phyloP scores from a whole-genome alignment of 2,797 vertebrate genomes.

The Fundulus diaphanus region DNA sequence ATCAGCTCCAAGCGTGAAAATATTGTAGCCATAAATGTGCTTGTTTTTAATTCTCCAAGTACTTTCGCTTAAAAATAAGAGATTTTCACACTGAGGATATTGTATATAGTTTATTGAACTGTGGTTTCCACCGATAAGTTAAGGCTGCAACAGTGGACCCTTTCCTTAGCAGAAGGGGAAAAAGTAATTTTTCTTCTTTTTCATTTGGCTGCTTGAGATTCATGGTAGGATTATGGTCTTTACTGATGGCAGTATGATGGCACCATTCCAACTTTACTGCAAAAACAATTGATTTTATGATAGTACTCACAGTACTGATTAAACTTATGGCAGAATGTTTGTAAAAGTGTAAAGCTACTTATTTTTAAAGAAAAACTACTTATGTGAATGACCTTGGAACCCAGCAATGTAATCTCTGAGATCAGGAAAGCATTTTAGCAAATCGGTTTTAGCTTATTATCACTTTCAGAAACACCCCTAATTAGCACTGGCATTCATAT shows the following conservation, averaged over 20 bases:
- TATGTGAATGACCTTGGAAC: slow-evolving; percentile 6
- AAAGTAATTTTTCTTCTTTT: slow-evolving; percentile 4
- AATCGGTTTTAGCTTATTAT: not conserved
- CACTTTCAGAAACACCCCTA: not conserved
- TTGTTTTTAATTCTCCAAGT: slow-evolving; percentile 46
- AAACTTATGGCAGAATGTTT: slow-evolving; percentile 6
- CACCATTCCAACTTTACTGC: slow-evolving; percentile 20
- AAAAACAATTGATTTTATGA: not conserved
- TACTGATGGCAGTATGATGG: slow-evolving; percentile 20
- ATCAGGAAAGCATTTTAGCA: not conserved
- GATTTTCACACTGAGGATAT: slow-evolving; percentile 20
- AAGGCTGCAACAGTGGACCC: slow-evolving; percentile 31
- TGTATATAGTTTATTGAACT: slow-evolving; percentile 48
- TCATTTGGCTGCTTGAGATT: slow-evolving; percentile 38
- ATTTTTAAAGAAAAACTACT: slow-evolving; percentile 9
- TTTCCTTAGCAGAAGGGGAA: slow-evolving; percentile 5
- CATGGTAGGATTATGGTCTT: slow-evolving; percentile 26
- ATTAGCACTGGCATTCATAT: not conserved
- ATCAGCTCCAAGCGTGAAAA: slow-evolving; percentile 38
- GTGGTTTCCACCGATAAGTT: slow-evolving; percentile 44
- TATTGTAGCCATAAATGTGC: slow-evolving; percentile 21
- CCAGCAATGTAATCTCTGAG: slow-evolving; percentile 1
- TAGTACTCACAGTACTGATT: slow-evolving; percentile 4
- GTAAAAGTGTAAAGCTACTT: slow-evolving; percentile 9
- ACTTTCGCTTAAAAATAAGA: slow-evolving; percentile 30